Percentiles rank a stretch among this genome's conserved stretches.
Conservation (phyloP, 2,797 vertebrate species). For the Lithobates pipiens region DNA sequence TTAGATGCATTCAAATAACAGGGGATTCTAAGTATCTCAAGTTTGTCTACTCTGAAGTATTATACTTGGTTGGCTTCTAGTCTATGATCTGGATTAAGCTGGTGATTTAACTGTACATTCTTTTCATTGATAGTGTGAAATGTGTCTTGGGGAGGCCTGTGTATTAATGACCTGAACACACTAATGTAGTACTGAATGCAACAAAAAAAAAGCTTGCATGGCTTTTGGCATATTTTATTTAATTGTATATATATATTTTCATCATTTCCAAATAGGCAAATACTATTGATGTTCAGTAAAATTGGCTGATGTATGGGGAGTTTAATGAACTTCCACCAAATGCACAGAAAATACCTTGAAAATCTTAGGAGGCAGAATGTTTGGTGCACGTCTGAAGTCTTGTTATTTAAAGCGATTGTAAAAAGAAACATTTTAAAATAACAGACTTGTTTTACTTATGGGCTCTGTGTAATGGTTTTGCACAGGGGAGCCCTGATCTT, state of each 20-base stretch:
- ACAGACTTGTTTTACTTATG: no score
- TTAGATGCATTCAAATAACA: neutral
- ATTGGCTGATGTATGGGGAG: neutral
- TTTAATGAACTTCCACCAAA: no score
- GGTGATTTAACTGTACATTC: no score
- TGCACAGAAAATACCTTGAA: no score
- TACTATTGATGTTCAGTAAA: neutral
- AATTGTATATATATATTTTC: neutral
- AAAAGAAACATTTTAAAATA: no score
- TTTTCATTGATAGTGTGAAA: neutral
- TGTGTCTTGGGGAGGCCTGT: neutral
- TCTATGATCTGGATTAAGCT: neutral
- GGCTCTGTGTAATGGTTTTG: no score
- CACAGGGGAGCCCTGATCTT: no score
- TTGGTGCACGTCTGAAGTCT: no score
- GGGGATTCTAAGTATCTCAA: slow-evolving; percentile 9
- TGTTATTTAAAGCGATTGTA: no score
- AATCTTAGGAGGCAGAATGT: no score
- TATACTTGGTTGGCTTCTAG: neutral
- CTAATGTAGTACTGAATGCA: no score
- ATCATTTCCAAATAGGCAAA: neutral
- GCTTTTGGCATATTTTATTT: neutral
- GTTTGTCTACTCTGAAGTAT: neutral
- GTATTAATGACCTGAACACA: neutral
- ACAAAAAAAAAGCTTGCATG: no score